These are phyloP conservation scores for Megalurothrips usitatus DNA, from an alignment of 2,888 invertebrate genomes.

Conservation along the genomic window DNA sequence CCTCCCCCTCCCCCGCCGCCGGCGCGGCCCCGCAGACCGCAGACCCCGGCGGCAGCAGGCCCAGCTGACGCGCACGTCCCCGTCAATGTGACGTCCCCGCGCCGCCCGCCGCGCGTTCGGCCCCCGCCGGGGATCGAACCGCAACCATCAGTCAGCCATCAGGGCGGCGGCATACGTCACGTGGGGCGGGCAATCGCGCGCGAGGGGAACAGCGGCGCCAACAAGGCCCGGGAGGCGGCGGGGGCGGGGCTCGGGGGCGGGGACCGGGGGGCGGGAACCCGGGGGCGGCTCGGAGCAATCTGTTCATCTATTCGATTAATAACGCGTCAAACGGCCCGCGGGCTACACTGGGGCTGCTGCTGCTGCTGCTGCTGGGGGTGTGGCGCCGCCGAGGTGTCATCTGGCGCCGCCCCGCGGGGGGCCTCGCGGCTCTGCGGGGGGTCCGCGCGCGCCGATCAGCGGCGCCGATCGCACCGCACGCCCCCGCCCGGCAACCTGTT, in stretches of 20 bases:
- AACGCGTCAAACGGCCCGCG: background rate
- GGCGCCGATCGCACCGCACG: too few relatives aligned
- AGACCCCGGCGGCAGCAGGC: conserved; percentile 4
- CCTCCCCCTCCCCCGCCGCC: too few relatives aligned
- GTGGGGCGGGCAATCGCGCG: conserved; percentile 5
- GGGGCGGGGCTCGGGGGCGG: background rate
- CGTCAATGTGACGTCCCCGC: background rate
- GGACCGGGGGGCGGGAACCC: background rate
- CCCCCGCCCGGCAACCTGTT: too few relatives aligned
- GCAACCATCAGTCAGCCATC: conserved; percentile 16
- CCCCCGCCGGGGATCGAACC: conserved; percentile 17
- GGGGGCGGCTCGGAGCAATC: background rate
- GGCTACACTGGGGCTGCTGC: too few relatives aligned
- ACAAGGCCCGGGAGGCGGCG: background rate
- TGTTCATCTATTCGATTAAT: conserved; percentile 27
- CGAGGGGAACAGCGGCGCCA: background rate
- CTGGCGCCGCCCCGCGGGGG: too few relatives aligned
- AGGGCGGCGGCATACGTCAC: conserved; percentile 12
- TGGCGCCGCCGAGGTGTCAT: too few relatives aligned
- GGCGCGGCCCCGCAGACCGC: background rate
- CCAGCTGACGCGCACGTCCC: background rate
- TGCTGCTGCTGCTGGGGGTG: background rate
- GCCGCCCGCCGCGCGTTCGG: background rate
- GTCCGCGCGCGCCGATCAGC: too few relatives aligned
- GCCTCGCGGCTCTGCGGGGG: too few relatives aligned